Conservation (phyloP, 1,140 invertebrate species). For the Branchinecta lindahli region DNA sequence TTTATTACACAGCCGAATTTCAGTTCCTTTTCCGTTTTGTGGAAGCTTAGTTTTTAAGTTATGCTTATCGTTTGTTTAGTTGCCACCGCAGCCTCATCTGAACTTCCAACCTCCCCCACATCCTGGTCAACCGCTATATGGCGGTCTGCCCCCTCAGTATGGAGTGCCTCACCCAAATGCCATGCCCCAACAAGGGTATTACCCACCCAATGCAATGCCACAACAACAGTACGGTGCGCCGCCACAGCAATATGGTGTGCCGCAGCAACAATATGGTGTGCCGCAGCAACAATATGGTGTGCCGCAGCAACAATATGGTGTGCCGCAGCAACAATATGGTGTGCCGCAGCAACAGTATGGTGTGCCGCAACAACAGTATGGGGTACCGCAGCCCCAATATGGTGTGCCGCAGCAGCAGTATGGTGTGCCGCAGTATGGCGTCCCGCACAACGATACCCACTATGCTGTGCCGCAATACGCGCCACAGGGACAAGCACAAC, state of each 20-base stretch:
- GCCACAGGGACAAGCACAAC: neutral
- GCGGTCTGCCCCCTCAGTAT: neutral
- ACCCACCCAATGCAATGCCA: neutral
- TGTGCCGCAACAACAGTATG: too few species aligned
- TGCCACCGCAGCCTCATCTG: constrained; percentile 19
- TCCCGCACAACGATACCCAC: neutral
- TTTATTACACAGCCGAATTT: constrained; percentile 17
- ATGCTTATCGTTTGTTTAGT: neutral
- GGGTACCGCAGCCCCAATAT: neutral
- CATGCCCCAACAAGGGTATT: neutral
- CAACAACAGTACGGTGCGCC: neutral
- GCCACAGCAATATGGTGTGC: constrained; percentile 12
- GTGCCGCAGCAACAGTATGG: too few species aligned
- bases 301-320: neutral
- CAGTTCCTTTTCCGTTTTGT: too few species aligned
- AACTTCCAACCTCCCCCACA: constrained; percentile 19
- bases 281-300: neutral
- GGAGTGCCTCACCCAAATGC: neutral
- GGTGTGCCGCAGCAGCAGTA: neutral
- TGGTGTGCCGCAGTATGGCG: constrained; percentile 1
- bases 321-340: too few species aligned
- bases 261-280: constrained; percentile 17
- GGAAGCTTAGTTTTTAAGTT: too few species aligned
- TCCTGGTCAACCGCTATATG: constrained; percentile 15
- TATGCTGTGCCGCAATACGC: neutral